Percentiles rank a stretch among this genome's conserved stretches.
Evolutionary conservation across 23 tunicate genomes (phyloP).

Genomic region (Ciona savignyi): DNA sequence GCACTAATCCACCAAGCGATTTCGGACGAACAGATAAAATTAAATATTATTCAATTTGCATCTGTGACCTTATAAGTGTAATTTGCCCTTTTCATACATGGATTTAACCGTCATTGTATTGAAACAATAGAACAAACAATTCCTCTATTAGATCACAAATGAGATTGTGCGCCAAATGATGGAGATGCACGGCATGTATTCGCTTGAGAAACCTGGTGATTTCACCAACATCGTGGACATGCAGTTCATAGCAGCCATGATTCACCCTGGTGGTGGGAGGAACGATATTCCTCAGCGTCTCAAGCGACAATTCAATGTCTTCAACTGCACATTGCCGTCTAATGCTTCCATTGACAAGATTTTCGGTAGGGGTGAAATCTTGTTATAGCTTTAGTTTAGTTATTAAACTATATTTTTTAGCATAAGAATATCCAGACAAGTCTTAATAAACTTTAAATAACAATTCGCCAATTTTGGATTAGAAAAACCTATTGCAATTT

Average conservation of each 20-base stretch:
- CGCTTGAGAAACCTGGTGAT: slow-evolving; percentile 98
- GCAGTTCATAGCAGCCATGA: slow-evolving; percentile 99
- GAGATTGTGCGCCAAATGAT: slow-evolving; percentile 99
- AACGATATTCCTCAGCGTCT: slow-evolving; percentile 98
- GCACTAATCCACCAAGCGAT: too few species aligned
- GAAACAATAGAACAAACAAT: too few species aligned
- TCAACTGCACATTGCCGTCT: slow-evolving; percentile 98
- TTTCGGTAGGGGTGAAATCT: slow-evolving; percentile 46
- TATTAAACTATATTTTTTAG: too few species aligned
- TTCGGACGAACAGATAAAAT: too few species aligned
- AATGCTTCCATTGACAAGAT: slow-evolving; percentile 98
- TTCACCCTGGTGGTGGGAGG: slow-evolving; percentile 99
- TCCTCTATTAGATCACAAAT: slow-evolving; percentile 78
- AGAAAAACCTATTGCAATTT: too few species aligned
- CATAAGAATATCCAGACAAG: too few species aligned
- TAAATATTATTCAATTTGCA: background rate
- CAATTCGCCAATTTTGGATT: too few species aligned
- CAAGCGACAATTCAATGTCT: slow-evolving; percentile 92
- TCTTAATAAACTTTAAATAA: too few species aligned
- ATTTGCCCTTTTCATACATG: too few species aligned
- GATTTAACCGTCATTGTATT: too few species aligned
- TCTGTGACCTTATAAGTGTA: background rate
- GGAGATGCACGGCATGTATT: slow-evolving; percentile 99
- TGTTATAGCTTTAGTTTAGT: background rate
- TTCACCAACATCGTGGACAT: slow-evolving; percentile 97